A percentile compares a stretch with the other conserved stretches of the same genome.
phyloP scores from a whole-genome alignment of 2,888 invertebrate genomes.

The Blomia tropicalis region DNA sequence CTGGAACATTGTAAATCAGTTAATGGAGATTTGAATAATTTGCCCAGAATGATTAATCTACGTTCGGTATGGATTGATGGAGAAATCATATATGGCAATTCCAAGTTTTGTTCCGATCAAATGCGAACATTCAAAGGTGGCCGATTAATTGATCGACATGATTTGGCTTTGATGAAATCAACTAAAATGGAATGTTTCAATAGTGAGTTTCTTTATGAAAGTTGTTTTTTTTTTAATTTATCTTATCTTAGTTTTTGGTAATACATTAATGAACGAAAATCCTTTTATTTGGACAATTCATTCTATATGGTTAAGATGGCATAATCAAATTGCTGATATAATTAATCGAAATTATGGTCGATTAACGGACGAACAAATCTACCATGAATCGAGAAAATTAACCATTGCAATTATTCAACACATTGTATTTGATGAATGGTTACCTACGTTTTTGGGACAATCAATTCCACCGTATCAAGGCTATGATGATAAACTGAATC shows the following conservation, averaged over 20 bases:
- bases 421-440: conserved; percentile 41
- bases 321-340: conserved; percentile 40
- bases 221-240: background rate
- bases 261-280: conserved; percentile 44
- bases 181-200: background rate
- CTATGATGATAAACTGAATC: conserved; percentile 42
- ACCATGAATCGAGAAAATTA: conserved; percentile 45
- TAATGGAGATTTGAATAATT: conserved; percentile 45
- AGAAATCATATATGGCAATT: conserved; percentile 45
- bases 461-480: conserved; percentile 37
- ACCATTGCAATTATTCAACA: conserved; percentile 42
- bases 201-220: conserved; percentile 15
- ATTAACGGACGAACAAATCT: conserved; percentile 41
- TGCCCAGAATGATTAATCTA: conserved; percentile 47
- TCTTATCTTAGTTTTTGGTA: conserved; percentile 39
- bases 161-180: background rate
- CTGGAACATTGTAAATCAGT: conserved; percentile 43
- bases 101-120: conserved; percentile 45
- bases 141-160: background rate
- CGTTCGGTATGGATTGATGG: conserved; percentile 48
- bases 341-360: conserved; percentile 34
- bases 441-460: conserved; percentile 38
- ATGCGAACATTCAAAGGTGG: conserved; percentile 41
- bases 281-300: conserved; percentile 42
- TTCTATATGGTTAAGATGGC: conserved; percentile 44